Evolutionary conservation across 2,888 invertebrate genomes (phyloP).

Genomic region (Junonia oenone): DNA sequence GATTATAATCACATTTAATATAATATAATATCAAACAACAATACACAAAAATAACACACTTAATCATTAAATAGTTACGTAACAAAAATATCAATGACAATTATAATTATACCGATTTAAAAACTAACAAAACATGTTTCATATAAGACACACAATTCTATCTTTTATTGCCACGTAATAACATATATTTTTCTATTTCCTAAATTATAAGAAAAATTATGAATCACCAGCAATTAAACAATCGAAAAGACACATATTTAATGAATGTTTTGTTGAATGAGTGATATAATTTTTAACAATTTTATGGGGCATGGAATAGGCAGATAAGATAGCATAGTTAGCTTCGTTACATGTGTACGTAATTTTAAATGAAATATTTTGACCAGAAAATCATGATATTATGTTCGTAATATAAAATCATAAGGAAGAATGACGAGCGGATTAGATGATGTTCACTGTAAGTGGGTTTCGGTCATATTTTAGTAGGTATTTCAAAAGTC

Average conservation of each 20-base stretch:
- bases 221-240: conserved; percentile 5
- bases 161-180: background rate
- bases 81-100: conserved; percentile 1
- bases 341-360: too few relatives aligned
- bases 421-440: too few relatives aligned
- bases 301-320: background rate
- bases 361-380: too few relatives aligned
- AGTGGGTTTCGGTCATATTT: too few relatives aligned
- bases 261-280: conserved; percentile 6
- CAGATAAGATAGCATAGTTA: too few relatives aligned
- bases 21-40: background rate
- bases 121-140: background rate
- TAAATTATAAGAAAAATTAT: background rate
- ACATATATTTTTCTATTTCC: background rate
- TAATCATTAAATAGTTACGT: background rate
- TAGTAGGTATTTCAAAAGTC: too few relatives aligned
- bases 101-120: background rate
- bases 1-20: too few relatives aligned
- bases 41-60: background rate
- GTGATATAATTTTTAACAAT: background rate
- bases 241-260: background rate
- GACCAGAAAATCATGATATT: too few relatives aligned
- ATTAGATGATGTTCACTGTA: too few relatives aligned
- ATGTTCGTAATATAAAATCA: too few relatives aligned
- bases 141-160: background rate